Conservation (phyloP, 2,888 invertebrate genomes). For the Rapana venosa region DNA sequence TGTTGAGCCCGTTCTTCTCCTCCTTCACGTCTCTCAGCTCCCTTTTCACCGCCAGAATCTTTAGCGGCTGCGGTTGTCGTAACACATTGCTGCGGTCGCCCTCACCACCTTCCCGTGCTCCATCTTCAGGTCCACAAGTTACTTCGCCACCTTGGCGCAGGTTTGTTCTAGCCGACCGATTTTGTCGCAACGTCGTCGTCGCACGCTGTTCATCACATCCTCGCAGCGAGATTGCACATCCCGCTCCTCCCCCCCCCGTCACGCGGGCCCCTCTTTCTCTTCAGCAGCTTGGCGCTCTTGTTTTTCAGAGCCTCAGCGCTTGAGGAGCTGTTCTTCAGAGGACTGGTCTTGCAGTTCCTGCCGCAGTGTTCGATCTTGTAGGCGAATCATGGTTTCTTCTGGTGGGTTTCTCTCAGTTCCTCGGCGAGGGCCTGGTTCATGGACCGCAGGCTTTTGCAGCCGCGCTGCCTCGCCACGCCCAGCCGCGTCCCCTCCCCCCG, state of each 20-base stretch:
- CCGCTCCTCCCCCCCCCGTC: slow-evolving; percentile 62
- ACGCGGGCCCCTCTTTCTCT: slow-evolving; percentile 58
- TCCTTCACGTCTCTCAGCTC: slow-evolving; percentile 64
- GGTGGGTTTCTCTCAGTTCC: slow-evolving; percentile 62
- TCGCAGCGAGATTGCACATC: slow-evolving; percentile 59
- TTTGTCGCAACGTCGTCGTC: slow-evolving; percentile 55
- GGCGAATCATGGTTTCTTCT: slow-evolving; percentile 68
- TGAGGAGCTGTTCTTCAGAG: slow-evolving; percentile 55
- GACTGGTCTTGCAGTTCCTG: slow-evolving; percentile 51
- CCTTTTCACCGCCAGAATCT: slow-evolving; percentile 73
- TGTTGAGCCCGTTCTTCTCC: slow-evolving; percentile 69
- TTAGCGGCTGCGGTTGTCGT: slow-evolving; percentile 66
- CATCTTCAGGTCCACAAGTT: slow-evolving; percentile 59
- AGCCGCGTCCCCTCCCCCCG: too few species aligned
- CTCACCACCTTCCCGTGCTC: slow-evolving; percentile 62
- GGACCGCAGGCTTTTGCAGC: slow-evolving; percentile 53
- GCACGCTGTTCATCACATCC: slow-evolving; percentile 57
- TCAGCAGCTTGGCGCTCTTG: slow-evolving; percentile 63
- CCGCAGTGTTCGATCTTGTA: slow-evolving; percentile 60
- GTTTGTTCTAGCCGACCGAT: slow-evolving; percentile 61
- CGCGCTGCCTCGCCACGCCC: too few species aligned
- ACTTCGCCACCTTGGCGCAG: slow-evolving; percentile 55
- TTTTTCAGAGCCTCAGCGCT: slow-evolving; percentile 61
- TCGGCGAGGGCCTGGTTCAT: slow-evolving; percentile 59
- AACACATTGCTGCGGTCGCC: slow-evolving; percentile 54